Conservation (phyloP, 2,797 vertebrate genomes). For the Eulemur rubriventer region DNA sequence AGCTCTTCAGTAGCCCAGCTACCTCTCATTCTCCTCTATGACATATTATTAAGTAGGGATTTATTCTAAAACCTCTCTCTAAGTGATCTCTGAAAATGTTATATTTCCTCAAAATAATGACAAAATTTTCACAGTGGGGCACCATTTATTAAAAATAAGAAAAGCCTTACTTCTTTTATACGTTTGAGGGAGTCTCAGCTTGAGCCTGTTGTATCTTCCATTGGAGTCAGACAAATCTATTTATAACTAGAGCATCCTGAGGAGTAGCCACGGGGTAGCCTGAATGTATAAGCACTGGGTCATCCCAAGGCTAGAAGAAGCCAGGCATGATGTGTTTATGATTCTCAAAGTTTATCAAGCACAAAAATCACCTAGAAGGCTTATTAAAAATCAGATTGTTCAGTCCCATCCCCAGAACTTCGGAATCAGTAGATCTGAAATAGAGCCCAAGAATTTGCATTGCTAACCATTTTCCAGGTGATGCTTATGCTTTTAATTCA, state of each 20-base stretch:
- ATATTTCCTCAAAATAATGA: neutral
- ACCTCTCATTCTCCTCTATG: neutral
- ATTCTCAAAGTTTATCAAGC: neutral
- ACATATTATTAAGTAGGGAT: neutral
- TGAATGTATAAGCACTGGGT: neutral
- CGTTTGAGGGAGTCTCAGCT: neutral
- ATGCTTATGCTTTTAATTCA: neutral
- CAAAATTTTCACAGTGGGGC: neutral
- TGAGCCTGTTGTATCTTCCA: neutral
- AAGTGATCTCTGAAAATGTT: neutral
- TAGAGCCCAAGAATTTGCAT: neutral
- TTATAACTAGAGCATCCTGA: neutral
- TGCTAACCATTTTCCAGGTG: neutral
- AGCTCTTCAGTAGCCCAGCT: neutral
- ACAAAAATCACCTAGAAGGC: neutral
- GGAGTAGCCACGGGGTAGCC: too few species aligned
- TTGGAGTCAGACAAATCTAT: neutral
- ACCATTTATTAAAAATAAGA: neutral
- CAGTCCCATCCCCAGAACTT: neutral
- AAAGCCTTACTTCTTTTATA: neutral
- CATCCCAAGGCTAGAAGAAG: neutral
- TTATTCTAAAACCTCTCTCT: neutral
- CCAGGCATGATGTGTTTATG: neutral
- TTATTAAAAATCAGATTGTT: neutral
- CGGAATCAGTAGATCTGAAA: neutral